A percentile compares a stretch with the other conserved stretches of the same genome.
Conservation (phyloP, 2,888 invertebrate genomes). For the Creontiades dilutus region DNA sequence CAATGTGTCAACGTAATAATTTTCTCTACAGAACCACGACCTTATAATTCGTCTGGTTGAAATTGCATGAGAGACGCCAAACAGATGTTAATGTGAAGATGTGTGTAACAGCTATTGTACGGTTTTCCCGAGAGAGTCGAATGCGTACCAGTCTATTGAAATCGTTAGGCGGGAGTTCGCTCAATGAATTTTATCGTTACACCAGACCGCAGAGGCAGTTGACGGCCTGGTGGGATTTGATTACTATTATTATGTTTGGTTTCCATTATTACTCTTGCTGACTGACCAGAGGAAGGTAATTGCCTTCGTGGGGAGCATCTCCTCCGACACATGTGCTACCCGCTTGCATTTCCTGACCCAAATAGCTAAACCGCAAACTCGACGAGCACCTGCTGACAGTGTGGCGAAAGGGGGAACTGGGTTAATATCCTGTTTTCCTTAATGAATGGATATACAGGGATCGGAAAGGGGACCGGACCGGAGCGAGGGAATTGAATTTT, state of each 20-base stretch:
- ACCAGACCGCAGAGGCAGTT: slow-evolving; percentile 23
- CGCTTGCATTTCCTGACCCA: slow-evolving; percentile 63
- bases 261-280: slow-evolving; percentile 66
- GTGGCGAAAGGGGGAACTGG: background rate
- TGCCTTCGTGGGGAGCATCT: slow-evolving; percentile 32
- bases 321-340: slow-evolving; percentile 36
- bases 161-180: background rate
- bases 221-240: slow-evolving; percentile 48
- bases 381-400: slow-evolving; percentile 15
- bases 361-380: slow-evolving; percentile 57
- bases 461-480: background rate
- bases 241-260: slow-evolving; percentile 68
- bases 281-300: slow-evolving; percentile 57
- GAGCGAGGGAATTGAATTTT: background rate
- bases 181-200: slow-evolving; percentile 44
- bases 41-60: too few species aligned
- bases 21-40: too few species aligned
- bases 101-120: too few species aligned
- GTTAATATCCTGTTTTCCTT: slow-evolving; percentile 52
- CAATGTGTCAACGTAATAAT: too few species aligned
- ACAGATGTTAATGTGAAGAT: too few species aligned
- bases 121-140: too few species aligned
- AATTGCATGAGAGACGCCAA: too few species aligned
- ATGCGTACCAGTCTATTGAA: background rate
- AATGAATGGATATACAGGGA: slow-evolving; percentile 18